phyloP scores from a whole-genome alignment of 1,140 invertebrate genomes.

The Pseudobourletiella spinata region DNA sequence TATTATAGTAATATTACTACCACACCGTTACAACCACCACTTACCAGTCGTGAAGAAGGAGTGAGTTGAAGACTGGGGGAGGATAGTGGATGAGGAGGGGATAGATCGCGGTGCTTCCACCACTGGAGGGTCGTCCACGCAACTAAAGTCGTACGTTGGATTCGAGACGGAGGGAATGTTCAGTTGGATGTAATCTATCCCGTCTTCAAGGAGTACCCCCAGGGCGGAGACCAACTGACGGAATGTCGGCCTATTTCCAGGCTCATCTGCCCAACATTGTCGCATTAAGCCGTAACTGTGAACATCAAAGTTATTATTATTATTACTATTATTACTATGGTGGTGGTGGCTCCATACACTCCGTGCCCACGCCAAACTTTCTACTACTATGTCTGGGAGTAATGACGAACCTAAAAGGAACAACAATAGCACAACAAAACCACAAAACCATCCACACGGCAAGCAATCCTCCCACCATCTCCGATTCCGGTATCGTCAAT shows the following conservation, averaged over 20 bases:
- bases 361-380: neutral
- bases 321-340: neutral
- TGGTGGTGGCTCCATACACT: neutral
- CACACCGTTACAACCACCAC: too few species aligned
- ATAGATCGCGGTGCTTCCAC: neutral
- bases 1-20: too few species aligned
- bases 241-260: slow-evolving; percentile 48
- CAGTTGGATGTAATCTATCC: slow-evolving; percentile 60
- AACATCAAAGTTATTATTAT: slow-evolving; percentile 1
- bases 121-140: neutral
- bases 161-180: slow-evolving; percentile 52
- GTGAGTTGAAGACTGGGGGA: too few species aligned
- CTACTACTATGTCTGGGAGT: neutral
- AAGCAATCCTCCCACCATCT: too few species aligned
- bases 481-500: too few species aligned
- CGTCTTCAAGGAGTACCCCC: slow-evolving; percentile 56
- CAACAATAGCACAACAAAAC: too few species aligned
- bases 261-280: slow-evolving; percentile 48
- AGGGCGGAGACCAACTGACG: slow-evolving; percentile 39
- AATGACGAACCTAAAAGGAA: too few species aligned
- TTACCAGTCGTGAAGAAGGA: too few species aligned
- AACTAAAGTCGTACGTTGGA: slow-evolving; percentile 44
- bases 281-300: slow-evolving; percentile 49
- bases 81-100: too few species aligned
- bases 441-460: too few species aligned